Base-by-base conservation (phyloP, 2,113 vertebrate species). In the Dasypus novemcinctus region DNA sequence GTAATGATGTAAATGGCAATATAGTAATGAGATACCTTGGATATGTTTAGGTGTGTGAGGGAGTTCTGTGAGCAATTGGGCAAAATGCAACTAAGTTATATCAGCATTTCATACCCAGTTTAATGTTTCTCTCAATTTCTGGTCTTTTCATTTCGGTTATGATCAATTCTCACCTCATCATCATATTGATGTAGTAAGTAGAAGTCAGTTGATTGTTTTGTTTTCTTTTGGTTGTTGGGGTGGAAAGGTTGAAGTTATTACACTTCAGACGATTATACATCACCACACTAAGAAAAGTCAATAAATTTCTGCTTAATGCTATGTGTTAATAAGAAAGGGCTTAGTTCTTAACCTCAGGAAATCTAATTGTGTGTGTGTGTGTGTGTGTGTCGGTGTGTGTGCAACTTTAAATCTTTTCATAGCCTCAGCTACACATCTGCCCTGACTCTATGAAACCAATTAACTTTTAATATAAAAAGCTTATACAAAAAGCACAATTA, bases 401-500 rank as follows among this genome's bases (percentile, higher is more conserved):
- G 4, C 18, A 76, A 38, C 21, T 33, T 59, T 12, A 79, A 12
- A 83, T 38, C 20, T 54, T 85, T 27, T 27, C 27, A 31, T 31
- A 29, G 1, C 52, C 21, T 86, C 69, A 93, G 17, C 20, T 69
- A 54, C 25, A 90, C 31, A 66, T 75, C 33, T 84, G 7, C 49
- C 91, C 90, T 87, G 38, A 89, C 5, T 89, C 59, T 66, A 2
- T 76, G 43, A 84, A 96, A 63, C 7, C 33, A 18, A 69, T 63
- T 88, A 59, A 85, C 38, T n/a, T 74, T 79, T 74, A 59, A 29
- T 8, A 86, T 79, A 89, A 61, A 91, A 93, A 49, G 46, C 46
- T 49, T 49, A 49, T 49, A 49, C 11, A 49, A 49, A 93, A 91
- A 38, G 31, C 23, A 69, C 87, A 93, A 87, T 94, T 93, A 97